Evolutionary conservation across 2,797 vertebrate species (phyloP).

Genomic region (Cuniculus paca): DNA sequence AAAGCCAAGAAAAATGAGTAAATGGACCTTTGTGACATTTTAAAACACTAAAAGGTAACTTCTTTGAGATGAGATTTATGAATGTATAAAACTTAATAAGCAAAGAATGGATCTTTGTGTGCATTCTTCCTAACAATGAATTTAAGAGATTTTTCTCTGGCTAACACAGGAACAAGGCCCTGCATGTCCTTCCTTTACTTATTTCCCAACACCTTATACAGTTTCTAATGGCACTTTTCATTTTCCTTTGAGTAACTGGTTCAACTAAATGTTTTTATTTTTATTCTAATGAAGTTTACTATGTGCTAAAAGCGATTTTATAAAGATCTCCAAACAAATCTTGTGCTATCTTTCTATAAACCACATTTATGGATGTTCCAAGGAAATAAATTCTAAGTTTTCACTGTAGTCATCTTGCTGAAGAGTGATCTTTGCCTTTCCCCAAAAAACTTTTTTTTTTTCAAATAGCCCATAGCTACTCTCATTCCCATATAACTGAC

Average conservation of each 20-base stretch:
- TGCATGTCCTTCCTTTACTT: background rate
- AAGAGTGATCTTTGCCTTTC: background rate
- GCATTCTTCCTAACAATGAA: background rate
- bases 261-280: conserved; percentile 33
- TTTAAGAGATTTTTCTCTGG: conserved; percentile 66
- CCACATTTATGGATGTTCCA: conserved; percentile 25
- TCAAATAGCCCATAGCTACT: background rate
- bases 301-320: conserved; percentile 66
- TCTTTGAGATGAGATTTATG: conserved; percentile 71
- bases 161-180: background rate
- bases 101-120: conserved; percentile 51
- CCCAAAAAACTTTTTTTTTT: background rate
- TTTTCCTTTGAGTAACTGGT: background rate
- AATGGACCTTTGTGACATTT: conserved; percentile 63
- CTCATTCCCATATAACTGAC: background rate
- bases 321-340: background rate
- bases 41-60: conserved; percentile 27
- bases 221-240: conserved; percentile 6
- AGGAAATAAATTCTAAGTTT: background rate
- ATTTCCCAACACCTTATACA: conserved; percentile 1
- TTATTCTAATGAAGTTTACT: conserved; percentile 61
- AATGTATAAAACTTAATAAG: conserved; percentile 13
- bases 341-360: conserved; percentile 47
- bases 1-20: conserved; percentile 70
- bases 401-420: background rate